Evolutionary conservation across 2,888 invertebrate genomes (phyloP).

Genomic region (Rhingia rostrata): DNA sequence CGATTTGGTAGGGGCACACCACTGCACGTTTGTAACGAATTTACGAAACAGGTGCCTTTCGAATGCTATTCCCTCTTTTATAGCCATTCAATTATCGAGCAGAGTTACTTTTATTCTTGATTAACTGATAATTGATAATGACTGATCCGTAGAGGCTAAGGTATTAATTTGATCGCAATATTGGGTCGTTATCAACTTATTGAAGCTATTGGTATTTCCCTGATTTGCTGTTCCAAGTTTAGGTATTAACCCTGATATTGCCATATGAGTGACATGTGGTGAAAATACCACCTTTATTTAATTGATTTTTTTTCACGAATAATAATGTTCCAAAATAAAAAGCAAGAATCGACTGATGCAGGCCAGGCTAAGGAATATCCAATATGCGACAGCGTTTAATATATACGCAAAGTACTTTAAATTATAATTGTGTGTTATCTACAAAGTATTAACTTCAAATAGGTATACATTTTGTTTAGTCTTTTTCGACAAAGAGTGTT

Average conservation of each 20-base stretch:
- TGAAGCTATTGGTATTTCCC: slow-evolving; percentile 57
- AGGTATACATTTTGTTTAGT: too few species aligned
- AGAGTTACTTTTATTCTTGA: slow-evolving; percentile 43
- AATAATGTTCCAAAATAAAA: too few species aligned
- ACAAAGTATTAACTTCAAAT: too few species aligned
- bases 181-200: slow-evolving; percentile 48
- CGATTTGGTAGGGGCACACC: slow-evolving; percentile 19
- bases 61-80: slow-evolving; percentile 75
- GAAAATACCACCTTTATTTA: not conserved
- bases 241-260: slow-evolving; percentile 47
- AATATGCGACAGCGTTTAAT: too few species aligned
- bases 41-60: slow-evolving; percentile 72
- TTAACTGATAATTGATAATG: slow-evolving; percentile 63
- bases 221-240: slow-evolving; percentile 47
- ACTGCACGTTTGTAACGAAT: slow-evolving; percentile 26
- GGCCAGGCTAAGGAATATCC: too few species aligned
- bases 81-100: slow-evolving; percentile 71
- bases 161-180: slow-evolving; percentile 50
- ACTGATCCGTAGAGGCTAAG: slow-evolving; percentile 42
- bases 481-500: too few species aligned
- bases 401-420: too few species aligned
- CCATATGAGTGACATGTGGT: slow-evolving; percentile 2
- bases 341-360: too few species aligned
- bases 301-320: too few species aligned
- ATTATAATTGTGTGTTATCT: too few species aligned